Conservation (phyloP, 2,888 invertebrate genomes). For the Eulithis testata region DNA sequence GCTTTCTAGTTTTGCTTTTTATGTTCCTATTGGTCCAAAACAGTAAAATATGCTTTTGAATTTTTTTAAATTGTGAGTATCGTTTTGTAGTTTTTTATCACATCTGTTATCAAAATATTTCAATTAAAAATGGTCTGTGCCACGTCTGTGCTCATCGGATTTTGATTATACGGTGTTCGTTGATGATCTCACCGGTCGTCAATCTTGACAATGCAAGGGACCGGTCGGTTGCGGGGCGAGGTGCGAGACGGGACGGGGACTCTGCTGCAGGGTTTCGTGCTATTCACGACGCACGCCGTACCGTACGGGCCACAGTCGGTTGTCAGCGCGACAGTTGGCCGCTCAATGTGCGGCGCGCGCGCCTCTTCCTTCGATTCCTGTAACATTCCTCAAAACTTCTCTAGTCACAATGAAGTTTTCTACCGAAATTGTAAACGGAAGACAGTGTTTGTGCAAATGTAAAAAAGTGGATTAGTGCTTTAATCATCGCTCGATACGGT, state of each 20-base stretch:
- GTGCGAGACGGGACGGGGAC: constrained; percentile 64
- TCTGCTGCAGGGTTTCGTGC: constrained; percentile 74
- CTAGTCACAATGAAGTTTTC: constrained; percentile 72
- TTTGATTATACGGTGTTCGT: constrained; percentile 66
- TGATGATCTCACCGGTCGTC: constrained; percentile 82
- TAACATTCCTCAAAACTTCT: constrained; percentile 63
- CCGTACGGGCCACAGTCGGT: constrained; percentile 60
- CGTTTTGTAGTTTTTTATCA: not conserved
- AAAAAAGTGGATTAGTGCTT: constrained; percentile 61
- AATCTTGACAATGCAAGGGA: constrained; percentile 83
- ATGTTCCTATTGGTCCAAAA: not conserved
- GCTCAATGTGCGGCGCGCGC: constrained; percentile 79
- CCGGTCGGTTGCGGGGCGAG: constrained; percentile 70
- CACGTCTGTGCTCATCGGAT: constrained; percentile 50
- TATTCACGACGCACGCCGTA: constrained; percentile 70
- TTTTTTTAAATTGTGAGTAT: too few relatives aligned
- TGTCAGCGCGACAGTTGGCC: constrained; percentile 75
- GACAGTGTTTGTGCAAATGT: constrained; percentile 59
- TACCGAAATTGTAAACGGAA: constrained; percentile 44
- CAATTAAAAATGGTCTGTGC: constrained; percentile 44
- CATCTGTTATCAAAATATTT: not conserved
- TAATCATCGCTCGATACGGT: constrained; percentile 75
- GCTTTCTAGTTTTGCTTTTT: not conserved
- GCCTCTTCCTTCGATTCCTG: constrained; percentile 59
- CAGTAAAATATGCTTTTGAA: too few relatives aligned